phyloP scores from a whole-genome alignment of 2,888 invertebrate genomes.

The Tachystola acroxantha region DNA sequence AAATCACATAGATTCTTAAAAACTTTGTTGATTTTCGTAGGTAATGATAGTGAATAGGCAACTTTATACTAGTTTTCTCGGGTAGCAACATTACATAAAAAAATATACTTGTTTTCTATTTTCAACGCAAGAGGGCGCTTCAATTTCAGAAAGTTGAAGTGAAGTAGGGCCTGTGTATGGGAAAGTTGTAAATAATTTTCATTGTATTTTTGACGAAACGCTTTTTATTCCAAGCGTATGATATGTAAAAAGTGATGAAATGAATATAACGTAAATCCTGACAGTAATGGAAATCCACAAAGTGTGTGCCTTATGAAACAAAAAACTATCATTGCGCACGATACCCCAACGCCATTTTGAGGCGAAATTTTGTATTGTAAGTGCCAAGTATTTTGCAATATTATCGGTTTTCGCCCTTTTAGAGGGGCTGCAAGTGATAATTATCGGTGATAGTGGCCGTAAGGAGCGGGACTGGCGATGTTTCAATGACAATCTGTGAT shows the following conservation, averaged over 20 bases:
- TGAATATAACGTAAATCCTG: conserved; percentile 46
- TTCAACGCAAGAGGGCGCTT: conserved; percentile 8
- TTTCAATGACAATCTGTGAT: conserved; percentile 27
- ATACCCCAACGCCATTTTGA: conserved; percentile 79
- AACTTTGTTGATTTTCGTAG: no score
- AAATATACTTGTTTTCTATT: conserved; percentile 1
- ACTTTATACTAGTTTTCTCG: no score
- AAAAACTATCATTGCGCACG: conserved; percentile 78
- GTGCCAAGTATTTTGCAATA: conserved; percentile 78
- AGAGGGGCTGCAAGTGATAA: conserved; percentile 36
- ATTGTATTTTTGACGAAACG: conserved; percentile 44
- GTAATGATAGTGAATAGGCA: no score
- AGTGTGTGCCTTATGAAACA: conserved; percentile 67
- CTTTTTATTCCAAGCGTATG: conserved; percentile 29
- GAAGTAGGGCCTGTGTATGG: conserved; percentile 39
- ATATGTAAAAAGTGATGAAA: conserved; percentile 48
- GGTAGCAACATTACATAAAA: conserved; percentile 4
- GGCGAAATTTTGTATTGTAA: conserved; percentile 79
- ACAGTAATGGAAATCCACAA: conserved; percentile 56
- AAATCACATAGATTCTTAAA: no score
- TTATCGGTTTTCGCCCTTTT: conserved; percentile 49
- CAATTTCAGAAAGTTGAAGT: conserved; percentile 12
- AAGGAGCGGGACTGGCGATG: conserved; percentile 28
- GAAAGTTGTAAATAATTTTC: conserved; percentile 76
- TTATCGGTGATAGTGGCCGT: conserved; percentile 39